A percentile compares a stretch with the other conserved stretches of the same genome.
These are phyloP conservation scores for Ochropleura plecta DNA, from an alignment of 2,888 invertebrate genomes.

Conservation along the genomic window DNA sequence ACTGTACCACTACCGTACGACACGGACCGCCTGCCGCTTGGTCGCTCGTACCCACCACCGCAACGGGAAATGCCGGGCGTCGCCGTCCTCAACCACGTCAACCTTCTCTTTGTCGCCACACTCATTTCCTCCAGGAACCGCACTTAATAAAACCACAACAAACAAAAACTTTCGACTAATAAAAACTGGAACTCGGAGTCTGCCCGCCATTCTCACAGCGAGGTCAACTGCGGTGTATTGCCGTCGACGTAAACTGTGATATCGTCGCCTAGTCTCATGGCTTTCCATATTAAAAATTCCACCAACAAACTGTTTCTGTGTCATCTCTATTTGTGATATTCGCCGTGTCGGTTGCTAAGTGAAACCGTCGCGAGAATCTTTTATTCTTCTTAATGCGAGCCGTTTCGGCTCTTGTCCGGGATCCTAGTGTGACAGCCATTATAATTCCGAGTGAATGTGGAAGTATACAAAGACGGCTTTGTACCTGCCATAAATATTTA, in stretches of 20 bases:
- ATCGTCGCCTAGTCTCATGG: slow-evolving; percentile 63
- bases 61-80: slow-evolving; percentile 83
- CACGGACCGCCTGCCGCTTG: slow-evolving; percentile 76
- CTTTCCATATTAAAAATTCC: slow-evolving; percentile 78
- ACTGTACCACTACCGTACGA: slow-evolving; percentile 86
- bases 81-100: slow-evolving; percentile 61
- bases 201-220: slow-evolving; percentile 65
- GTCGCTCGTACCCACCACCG: slow-evolving; percentile 73
- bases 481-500: slow-evolving; percentile 89
- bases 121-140: slow-evolving; percentile 80
- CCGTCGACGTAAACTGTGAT: slow-evolving; percentile 50
- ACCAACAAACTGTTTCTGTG: slow-evolving; percentile 79
- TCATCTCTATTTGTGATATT: slow-evolving; percentile 82
- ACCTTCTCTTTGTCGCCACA: slow-evolving; percentile 75
- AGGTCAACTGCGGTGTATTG: slow-evolving; percentile 45
- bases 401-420: slow-evolving; percentile 88
- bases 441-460: slow-evolving; percentile 89
- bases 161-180: slow-evolving; percentile 70
- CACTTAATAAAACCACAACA: slow-evolving; percentile 76
- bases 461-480: slow-evolving; percentile 88
- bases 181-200: slow-evolving; percentile 58
- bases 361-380: slow-evolving; percentile 85
- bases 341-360: slow-evolving; percentile 86
- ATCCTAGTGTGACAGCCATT: slow-evolving; percentile 89
- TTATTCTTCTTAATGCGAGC: slow-evolving; percentile 86